Evolutionary conservation across 2,797 vertebrate species (phyloP), one percentile per base, ranked within the genome.

Genomic region (Discoglossus pictus): DNA sequence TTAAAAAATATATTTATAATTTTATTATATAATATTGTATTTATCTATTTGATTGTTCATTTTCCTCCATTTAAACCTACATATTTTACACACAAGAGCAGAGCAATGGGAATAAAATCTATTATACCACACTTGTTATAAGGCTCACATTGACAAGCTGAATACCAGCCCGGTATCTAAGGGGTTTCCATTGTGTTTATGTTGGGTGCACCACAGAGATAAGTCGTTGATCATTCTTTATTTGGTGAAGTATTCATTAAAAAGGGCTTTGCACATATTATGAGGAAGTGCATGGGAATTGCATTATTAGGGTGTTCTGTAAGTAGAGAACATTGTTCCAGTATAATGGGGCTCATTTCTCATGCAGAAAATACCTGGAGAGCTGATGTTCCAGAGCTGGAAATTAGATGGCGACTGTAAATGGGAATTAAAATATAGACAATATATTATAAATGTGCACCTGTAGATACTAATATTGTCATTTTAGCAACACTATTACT

Each of bases 211-310:
- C 65, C 47, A 23, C 56, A 9, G 56, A 43, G 65, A 61, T 61
- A 68, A 61, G 56, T 52, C 65, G 23, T 6, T 21, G 21, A 61
- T 46, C 56, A 53, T 17, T 53, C 55, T 52, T 31, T 53, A 46
- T 67, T 39, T 42, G 54, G 44, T 13, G 65, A 50, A 50, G 23
- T 27, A 16, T 61, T 68, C 65, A 68, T 68, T 68, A 68, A 68
- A 68, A 68, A 68, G 31, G 56, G 55, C 65, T 68, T 68, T 68
- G 65, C 65, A 68, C 65, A 68, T 61, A 61, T 68, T 68, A 68
- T 35, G 44, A 43, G 48, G 56, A 43, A 35, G 31, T 52, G 65
- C 56, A 52, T 68, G 65, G 56, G 65, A 68, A 66, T 52, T 10
- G 12, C 65, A 23, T 34, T 12, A 53, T 47, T 50, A 25, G 63